These are phyloP conservation scores for Parnassius mnemosyne DNA, from an alignment of 2,888 invertebrate genomes.

Conservation along the genomic window DNA sequence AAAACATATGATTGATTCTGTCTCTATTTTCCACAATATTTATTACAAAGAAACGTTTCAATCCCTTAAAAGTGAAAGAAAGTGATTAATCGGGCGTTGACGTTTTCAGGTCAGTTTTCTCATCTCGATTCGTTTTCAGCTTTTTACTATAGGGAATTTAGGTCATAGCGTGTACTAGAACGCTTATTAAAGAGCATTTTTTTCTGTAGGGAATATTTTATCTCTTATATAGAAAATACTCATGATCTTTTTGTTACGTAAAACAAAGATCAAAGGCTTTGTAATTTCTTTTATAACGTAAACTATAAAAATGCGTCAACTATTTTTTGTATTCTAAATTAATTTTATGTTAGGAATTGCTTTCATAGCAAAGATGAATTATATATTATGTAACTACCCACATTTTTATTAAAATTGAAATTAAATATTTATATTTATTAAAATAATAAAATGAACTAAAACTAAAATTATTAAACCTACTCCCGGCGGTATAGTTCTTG, in stretches of 20 bases:
- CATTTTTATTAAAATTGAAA: no score
- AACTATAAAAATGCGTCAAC: not conserved
- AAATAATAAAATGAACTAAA: no score
- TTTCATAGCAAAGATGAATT: no score
- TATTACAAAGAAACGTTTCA: not conserved
- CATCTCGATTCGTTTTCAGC: conserved; percentile 7
- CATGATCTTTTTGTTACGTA: not conserved
- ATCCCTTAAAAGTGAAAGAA: conserved; percentile 3
- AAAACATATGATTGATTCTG: no score
- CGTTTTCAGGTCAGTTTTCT: conserved; percentile 13
- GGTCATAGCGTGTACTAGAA: conserved; percentile 12
- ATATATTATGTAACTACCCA: no score
- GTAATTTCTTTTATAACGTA: not conserved
- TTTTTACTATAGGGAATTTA: conserved; percentile 21
- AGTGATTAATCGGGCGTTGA: conserved; percentile 11
- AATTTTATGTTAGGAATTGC: no score
- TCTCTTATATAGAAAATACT: not conserved
- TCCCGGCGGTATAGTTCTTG: no score
- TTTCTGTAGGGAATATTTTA: conserved; percentile 7
- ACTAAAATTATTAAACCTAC: no score
- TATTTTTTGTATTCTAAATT: no score
- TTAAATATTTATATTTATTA: no score
- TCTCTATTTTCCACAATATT: no score
- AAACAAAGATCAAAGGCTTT: not conserved
- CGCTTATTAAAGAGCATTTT: conserved; percentile 2